A percentile compares a stretch with the other conserved stretches of the same genome.
phyloP scores from a whole-genome alignment of 1,140 invertebrate species.

The Drosophila pachea region DNA sequence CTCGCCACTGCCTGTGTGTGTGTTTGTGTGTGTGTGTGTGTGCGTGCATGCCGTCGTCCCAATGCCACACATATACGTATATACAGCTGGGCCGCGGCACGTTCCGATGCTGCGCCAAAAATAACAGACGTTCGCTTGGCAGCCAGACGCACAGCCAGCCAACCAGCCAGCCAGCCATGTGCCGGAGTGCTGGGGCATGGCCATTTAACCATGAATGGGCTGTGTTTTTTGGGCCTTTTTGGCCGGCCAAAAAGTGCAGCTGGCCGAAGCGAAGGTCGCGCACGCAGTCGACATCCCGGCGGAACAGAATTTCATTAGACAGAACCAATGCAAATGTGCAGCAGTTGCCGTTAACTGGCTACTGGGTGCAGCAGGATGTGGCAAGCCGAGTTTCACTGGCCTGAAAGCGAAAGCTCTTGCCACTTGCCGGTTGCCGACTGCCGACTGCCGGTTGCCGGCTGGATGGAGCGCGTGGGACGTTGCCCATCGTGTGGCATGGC shows the following conservation, averaged over 20 bases:
- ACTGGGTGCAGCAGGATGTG: conserved; percentile 4
- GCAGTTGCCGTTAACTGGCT: conserved; percentile 22
- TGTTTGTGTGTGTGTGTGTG: conserved; percentile 11
- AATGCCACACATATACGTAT: conserved; percentile 63
- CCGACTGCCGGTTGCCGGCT: conserved; percentile 2
- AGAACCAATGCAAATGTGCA: conserved; percentile 65
- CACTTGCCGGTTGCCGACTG: not conserved
- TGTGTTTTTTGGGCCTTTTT: conserved; percentile 52
- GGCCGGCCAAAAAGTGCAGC: conserved; percentile 66
- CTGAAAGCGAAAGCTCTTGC: conserved; percentile 54
- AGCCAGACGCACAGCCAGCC: conserved; percentile 29
- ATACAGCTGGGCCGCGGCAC: conserved; percentile 40
- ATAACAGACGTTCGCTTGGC: conserved; percentile 48
- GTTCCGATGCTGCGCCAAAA: conserved; percentile 69
- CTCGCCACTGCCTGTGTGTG: conserved; percentile 19
- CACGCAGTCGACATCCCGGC: conserved; percentile 9
- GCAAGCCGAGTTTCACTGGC: conserved; percentile 33
- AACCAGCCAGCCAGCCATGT: conserved; percentile 3
- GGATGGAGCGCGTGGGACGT: conserved; percentile 5
- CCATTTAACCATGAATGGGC: conserved; percentile 48
- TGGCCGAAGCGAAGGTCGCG: conserved; percentile 56
- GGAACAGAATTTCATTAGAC: conserved; percentile 65
- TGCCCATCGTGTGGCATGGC: conserved; percentile 11
- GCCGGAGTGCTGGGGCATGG: conserved; percentile 9
- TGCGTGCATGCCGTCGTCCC: conserved; percentile 46